Evolutionary conservation across 2,888 invertebrate species (phyloP), one percentile per base, ranked within the genome.

Genomic region (Dryomyza anilis): DNA sequence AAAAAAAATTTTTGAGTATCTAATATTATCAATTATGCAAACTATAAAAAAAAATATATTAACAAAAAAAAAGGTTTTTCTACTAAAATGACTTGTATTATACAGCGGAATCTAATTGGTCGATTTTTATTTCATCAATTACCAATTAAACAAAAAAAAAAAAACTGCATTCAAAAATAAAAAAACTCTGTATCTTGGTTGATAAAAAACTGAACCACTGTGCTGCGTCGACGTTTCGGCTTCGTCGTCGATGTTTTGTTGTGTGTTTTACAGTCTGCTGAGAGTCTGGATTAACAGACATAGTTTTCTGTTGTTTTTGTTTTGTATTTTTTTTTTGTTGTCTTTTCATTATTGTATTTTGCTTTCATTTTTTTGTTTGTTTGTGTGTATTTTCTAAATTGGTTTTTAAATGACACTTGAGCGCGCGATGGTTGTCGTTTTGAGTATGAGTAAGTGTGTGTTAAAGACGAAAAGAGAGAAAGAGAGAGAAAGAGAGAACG

Each of bases 361-460:
- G 36, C 36, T 55, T 33, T 33, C 23, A 21, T 1, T 4, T 5
- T 21, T 6, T 39, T 36, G 21, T 36, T 39, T 19, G n/a, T 25
- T 25, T 25, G 14, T 27, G 50, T 8, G 21, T 36, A 12, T 56
- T 36, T 52, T 61, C 52, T 53, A 52, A 62, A 62, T 62, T 62
- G 61, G 43, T 62, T 62, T 62, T 62, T 53, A 52, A 62, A 62
- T 62, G 61, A 62, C 52, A 53, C 46, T 59, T 30, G 29, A 33
- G 55, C 10, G 36, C 16, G 36, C 25, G 14, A 21, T 23, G 10
- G 5, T 19, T 48, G 3, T 6, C 23, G 36, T 12, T 5, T 16
- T 0, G 56, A 56, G 21, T 16, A 23, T 21, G 53, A 27, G 43
- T 19, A 36, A 27, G 5, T 16, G 39, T n/a, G 23, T 5, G 27